Conservation (phyloP, 2,113 vertebrate genomes). For the Cricetomys ansorgei region DNA sequence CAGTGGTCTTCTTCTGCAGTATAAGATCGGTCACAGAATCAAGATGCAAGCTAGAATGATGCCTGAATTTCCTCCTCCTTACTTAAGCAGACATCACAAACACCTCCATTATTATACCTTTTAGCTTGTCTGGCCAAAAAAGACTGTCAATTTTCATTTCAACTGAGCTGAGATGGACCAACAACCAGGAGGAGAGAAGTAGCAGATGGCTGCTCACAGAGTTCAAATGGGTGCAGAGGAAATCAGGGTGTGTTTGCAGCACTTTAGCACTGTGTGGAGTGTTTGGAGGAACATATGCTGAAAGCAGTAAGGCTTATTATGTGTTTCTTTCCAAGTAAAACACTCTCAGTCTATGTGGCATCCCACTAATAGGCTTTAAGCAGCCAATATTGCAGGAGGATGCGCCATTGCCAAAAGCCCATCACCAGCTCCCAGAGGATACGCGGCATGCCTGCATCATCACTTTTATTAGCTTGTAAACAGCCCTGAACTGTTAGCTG, state of each 20-base stretch:
- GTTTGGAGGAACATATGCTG: conserved; percentile 63
- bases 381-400: not conserved
- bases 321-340: conserved; percentile 40
- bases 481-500: not conserved
- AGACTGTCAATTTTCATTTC: conserved; percentile 84
- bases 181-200: conserved; percentile 74
- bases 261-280: conserved; percentile 73
- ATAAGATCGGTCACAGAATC: conserved; percentile 38
- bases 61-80: conserved; percentile 73
- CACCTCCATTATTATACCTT: conserved; percentile 71
- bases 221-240: conserved; percentile 71
- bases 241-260: conserved; percentile 68
- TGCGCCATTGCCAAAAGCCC: conserved; percentile 16
- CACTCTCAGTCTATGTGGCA: conserved; percentile 27
- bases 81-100: conserved; percentile 41
- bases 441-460: not conserved
- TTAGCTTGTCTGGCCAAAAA: conserved; percentile 74
- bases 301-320: conserved; percentile 66
- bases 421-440: conserved; percentile 35
- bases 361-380: conserved; percentile 48
- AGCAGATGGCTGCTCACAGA: conserved; percentile 82
- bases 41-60: conserved; percentile 33
- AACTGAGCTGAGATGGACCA: conserved; percentile 75
- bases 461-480: conserved; percentile 62
- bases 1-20: conserved; percentile 6